Base-by-base conservation (phyloP, 1,140 invertebrate genomes). In the Mya arenaria region DNA sequence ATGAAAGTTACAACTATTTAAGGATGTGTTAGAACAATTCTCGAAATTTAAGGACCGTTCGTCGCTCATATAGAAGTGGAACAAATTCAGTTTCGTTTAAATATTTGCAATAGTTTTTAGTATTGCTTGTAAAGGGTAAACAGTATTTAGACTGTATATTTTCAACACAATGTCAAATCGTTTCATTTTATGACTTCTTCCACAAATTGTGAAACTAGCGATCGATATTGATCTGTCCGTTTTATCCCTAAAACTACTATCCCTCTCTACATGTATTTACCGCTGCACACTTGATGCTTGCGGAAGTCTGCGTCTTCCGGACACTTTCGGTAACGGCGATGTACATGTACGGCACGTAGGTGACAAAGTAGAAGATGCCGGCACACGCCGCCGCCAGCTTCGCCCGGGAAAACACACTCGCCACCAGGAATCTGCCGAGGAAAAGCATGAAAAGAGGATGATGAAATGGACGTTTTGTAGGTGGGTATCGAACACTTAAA, bases 291-390 rank as follows among this genome's bases (percentile, higher is more conserved):
- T 93, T 94, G 32, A 91, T 90, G 13, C 77, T 75, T 6, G 86
- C 84, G 39, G 92, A 89, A 63, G 93, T 88, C 44, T 88, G 83
- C 60, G 90, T 85, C 30, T 90, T 88, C 30, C 94, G 89, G 1
- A 87, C 89, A 32, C 94, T 93, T 78, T 94, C 94, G 90, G 93
- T 95, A n/a, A 94, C 89, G 4, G 94, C 91, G 19, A 95, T 89
- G 72, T 95, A 94, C 81, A 94, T 93, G 85, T 95, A 96, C 1
- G 96, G 96, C 5, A 96, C 93, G 86, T 96, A 96, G 0, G 94
- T 94, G n/a, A 96, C 87, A 86, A 97, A 97, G 94, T 96, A 97
- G 52, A 96, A 90, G 17, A 96, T 91, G 55, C 94, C 94, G 36
- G 91, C 93, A 87, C 95, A 94, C 52, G 96, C 93, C 0, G 96